Percentiles rank a stretch among this genome's conserved stretches.
Evolutionary conservation across 2,888 invertebrate genomes (phyloP).

Genomic region (Neoitamus cyanurus): DNA sequence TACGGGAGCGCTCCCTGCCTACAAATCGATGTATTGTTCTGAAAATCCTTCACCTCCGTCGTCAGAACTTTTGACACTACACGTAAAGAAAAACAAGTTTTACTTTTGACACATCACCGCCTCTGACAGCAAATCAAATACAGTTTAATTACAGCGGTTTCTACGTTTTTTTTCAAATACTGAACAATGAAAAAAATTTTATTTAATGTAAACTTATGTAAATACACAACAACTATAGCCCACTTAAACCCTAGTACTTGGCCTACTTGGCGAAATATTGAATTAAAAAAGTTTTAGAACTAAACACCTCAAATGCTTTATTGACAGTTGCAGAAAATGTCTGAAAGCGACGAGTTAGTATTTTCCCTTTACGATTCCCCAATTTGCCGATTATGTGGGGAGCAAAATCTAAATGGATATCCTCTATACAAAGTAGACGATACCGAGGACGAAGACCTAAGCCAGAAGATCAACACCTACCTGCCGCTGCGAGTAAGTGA

Average conservation of each 20-base stretch:
- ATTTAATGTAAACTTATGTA: background rate
- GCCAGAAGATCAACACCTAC: constrained; percentile 77
- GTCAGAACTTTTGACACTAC: constrained; percentile 34
- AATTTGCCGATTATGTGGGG: constrained; percentile 81
- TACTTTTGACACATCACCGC: background rate
- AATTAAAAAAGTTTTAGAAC: no score
- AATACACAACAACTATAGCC: no score
- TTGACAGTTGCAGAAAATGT: background rate
- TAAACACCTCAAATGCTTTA: background rate
- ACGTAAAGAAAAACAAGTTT: background rate
- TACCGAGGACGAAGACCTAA: constrained; percentile 72
- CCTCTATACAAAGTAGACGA: constrained; percentile 70
- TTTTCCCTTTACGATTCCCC: constrained; percentile 70
- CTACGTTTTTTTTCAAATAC: background rate
- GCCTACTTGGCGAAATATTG: no score
- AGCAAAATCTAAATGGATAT: constrained; percentile 77
- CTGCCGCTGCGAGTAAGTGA: constrained; percentile 77
- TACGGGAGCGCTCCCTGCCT: background rate
- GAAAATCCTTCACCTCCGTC: constrained; percentile 2
- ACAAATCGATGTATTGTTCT: background rate
- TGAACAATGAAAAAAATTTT: background rate
- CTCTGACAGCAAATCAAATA: background rate
- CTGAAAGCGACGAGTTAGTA: background rate
- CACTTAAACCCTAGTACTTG: no score
- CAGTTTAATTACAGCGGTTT: background rate